Percentiles rank a stretch among this genome's conserved stretches.
These are phyloP conservation scores for Ladona fulva DNA, from an alignment of 1,140 invertebrate species.

Conservation along the genomic window DNA sequence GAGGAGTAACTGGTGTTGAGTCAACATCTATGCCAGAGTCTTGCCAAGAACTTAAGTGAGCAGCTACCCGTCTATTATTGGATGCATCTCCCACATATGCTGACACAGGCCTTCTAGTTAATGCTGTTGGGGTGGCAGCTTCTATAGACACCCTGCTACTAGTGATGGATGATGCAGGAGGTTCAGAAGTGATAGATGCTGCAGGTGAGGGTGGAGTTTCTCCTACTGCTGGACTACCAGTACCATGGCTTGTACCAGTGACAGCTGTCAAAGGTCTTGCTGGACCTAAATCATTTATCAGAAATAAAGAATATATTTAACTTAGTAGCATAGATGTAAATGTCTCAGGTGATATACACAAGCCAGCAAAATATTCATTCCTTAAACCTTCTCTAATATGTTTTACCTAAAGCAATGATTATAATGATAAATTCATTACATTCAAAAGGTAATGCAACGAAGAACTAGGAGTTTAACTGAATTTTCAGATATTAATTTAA, in stretches of 20 bases:
- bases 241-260: neutral
- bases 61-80: neutral
- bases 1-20: neutral
- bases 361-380: too few species aligned
- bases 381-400: too few species aligned
- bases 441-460: too few species aligned
- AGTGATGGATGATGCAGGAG: neutral
- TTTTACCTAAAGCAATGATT: too few species aligned
- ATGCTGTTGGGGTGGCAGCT: neutral
- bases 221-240: neutral
- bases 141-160: neutral
- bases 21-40: neutral
- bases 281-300: neutral
- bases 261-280: neutral
- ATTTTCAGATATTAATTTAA: too few species aligned
- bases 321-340: too few species aligned
- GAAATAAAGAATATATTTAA: too few species aligned
- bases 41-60: neutral
- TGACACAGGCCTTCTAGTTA: neutral
- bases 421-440: too few species aligned
- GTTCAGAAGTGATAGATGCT: neutral
- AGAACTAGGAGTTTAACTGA: too few species aligned
- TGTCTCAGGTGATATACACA: too few species aligned
- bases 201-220: neutral
- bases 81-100: neutral